Conservation (phyloP, 2,113 vertebrate species). For the Pimephales promelas region DNA sequence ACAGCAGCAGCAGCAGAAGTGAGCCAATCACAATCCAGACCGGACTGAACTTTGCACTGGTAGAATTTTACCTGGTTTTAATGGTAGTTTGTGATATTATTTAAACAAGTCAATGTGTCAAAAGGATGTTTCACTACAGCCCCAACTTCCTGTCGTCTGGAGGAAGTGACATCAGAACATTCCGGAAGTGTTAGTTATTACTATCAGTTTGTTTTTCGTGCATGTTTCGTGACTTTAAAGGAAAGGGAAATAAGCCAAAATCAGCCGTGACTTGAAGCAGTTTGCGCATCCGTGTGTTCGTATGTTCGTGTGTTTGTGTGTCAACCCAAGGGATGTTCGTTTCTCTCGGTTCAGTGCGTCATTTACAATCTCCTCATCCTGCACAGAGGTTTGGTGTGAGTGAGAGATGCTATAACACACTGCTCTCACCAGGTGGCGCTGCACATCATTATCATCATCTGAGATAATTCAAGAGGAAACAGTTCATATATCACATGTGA, state of each 20-base stretch:
- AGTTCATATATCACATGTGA: not conserved
- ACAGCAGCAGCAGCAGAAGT: slow-evolving; percentile 74
- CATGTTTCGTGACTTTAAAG: slow-evolving; percentile 46
- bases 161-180: slow-evolving; percentile 54
- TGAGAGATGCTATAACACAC: not conserved
- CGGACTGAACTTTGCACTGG: slow-evolving; percentile 67
- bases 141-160: slow-evolving; percentile 17
- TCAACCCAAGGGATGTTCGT: not conserved
- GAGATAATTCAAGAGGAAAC: not conserved
- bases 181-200: slow-evolving; percentile 43
- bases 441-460: not conserved
- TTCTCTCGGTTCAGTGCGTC: not conserved
- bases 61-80: not conserved
- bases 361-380: not conserved
- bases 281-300: not conserved
- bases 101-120: slow-evolving; percentile 41
- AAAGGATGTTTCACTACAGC: slow-evolving; percentile 58
- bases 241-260: slow-evolving; percentile 50
- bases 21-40: slow-evolving; percentile 41
- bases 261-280: slow-evolving; percentile 18
- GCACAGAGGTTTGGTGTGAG: not conserved
- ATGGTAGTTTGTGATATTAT: slow-evolving; percentile 62
- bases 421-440: not conserved
- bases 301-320: slow-evolving; percentile 19
- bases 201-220: slow-evolving; percentile 20